Conservation (phyloP, 2,888 invertebrate species). For the Anagyrus pseudococci region DNA sequence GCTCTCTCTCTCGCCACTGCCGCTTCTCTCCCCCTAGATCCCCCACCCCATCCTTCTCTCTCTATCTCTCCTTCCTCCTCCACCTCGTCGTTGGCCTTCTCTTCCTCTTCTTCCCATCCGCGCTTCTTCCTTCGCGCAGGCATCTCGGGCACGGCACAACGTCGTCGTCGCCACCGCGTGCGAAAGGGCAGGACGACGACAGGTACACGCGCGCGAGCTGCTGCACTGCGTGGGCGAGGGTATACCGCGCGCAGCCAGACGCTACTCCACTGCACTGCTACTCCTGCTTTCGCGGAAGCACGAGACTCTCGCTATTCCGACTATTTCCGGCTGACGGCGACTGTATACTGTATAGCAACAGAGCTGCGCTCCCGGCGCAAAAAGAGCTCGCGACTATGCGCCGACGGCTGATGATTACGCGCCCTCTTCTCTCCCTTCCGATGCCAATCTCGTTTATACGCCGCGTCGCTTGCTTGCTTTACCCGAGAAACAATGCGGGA, state of each 20-base stretch:
- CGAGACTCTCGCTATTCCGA: too few relatives aligned
- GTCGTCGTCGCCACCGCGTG: conserved; percentile 6
- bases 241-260: not conserved
- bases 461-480: too few relatives aligned
- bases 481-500: too few relatives aligned
- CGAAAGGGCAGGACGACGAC: conserved; percentile 25
- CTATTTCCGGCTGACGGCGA: too few relatives aligned
- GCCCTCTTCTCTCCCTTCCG: too few relatives aligned
- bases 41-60: not conserved
- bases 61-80: conserved; percentile 1
- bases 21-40: not conserved
- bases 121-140: conserved; percentile 14
- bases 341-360: too few relatives aligned
- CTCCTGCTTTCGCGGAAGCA: too few relatives aligned
- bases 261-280: too few relatives aligned
- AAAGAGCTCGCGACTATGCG: too few relatives aligned
- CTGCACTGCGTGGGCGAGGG: not conserved
- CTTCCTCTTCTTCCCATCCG: not conserved
- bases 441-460: too few relatives aligned
- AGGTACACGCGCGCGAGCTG: conserved; percentile 17
- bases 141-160: conserved; percentile 13
- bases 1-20: not conserved
- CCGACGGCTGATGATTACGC: too few relatives aligned
- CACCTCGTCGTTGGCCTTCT: not conserved
- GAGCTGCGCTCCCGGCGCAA: too few relatives aligned